Evolutionary conservation across 1,140 invertebrate species (phyloP).

Genomic region (Oryctes rhinoceros): DNA sequence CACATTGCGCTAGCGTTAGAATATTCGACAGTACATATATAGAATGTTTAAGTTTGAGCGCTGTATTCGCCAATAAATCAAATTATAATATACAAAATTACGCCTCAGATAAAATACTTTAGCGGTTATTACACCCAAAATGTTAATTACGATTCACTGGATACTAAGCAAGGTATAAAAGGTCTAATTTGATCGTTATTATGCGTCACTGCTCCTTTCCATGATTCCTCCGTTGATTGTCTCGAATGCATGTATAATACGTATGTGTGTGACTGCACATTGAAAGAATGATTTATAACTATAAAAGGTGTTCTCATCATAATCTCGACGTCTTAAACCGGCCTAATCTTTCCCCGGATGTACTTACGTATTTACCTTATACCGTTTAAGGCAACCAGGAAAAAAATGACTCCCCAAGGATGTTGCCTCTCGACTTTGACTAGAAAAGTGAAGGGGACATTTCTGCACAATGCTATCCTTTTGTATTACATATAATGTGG

Average conservation of each 20-base stretch:
- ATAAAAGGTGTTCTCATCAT: conserved; percentile 3
- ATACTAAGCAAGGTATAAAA: not conserved
- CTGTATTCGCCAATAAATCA: no score
- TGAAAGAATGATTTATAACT: not conserved
- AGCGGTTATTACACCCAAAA: no score
- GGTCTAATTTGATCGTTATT: no score
- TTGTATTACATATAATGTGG: not conserved
- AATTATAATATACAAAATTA: no score
- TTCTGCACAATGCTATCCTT: no score
- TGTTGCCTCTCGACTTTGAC: not conserved
- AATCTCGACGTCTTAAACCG: not conserved
- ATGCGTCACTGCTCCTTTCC: no score
- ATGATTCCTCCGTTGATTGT: not conserved
- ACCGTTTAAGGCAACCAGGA: conserved; percentile 15
- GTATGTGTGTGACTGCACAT: no score
- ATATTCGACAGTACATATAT: no score
- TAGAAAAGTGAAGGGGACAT: conserved; percentile 9
- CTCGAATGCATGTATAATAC: not conserved
- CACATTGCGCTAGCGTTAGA: no score
- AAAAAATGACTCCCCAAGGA: conserved; percentile 11
- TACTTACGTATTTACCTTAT: conserved; percentile 1
- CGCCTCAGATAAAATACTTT: no score
- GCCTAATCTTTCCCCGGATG: not conserved
- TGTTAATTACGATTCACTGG: no score
- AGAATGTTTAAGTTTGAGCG: no score